A percentile compares a stretch with the other conserved stretches of the same genome.
Evolutionary conservation across 2,888 invertebrate species (phyloP).

Genomic region (Pseudococcus viburni): DNA sequence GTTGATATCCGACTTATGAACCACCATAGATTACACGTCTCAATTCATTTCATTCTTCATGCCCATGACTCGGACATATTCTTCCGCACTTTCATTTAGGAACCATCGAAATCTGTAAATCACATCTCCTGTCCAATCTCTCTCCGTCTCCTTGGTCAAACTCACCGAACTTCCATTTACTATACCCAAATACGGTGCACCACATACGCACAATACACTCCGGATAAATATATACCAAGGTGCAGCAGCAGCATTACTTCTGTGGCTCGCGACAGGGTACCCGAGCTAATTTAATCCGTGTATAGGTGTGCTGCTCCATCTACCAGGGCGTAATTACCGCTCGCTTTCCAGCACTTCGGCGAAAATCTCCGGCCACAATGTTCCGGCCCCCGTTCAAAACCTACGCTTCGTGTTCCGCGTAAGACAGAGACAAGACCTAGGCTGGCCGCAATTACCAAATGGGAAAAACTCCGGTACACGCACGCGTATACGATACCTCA

Average conservation of each 20-base stretch:
- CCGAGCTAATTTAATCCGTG: conserved; percentile 41
- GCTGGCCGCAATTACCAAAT: conserved; percentile 26
- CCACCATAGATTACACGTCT: too few relatives aligned
- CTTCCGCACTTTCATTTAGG: background rate
- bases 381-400: conserved; percentile 21
- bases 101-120: background rate
- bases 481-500: background rate
- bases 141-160: background rate
- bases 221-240: background rate
- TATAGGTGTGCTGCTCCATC: conserved; percentile 3
- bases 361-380: background rate
- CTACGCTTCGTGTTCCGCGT: background rate
- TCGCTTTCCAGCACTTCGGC: background rate
- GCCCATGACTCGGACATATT: background rate
- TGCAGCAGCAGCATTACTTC: background rate
- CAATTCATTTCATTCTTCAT: too few relatives aligned
- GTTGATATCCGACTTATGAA: too few relatives aligned
- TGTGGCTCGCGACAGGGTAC: conserved; percentile 25
- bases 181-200: background rate
- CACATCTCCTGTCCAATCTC: background rate
- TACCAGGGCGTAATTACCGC: conserved; percentile 5
- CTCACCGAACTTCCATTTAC: background rate
- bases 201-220: background rate
- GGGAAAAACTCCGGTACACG: background rate
- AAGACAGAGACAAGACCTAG: background rate